Base-by-base conservation (phyloP, 2,888 invertebrate genomes). In the Heliconius sara region DNA sequence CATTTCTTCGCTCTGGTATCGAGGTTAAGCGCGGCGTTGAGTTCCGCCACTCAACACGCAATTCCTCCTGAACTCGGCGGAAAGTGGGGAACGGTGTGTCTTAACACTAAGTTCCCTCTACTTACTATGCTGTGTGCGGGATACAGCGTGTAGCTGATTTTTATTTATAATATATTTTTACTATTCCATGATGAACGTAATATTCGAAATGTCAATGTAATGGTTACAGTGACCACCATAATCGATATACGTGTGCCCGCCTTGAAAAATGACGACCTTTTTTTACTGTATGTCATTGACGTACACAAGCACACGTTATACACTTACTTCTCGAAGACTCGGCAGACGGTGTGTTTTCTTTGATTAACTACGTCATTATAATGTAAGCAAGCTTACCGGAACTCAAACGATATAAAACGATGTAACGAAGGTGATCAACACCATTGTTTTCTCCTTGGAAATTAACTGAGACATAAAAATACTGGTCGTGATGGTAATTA, bases 361-460 rank as follows among this genome's bases (percentile, higher is more conserved):
- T 73, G 65, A 72, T 72, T 52, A 52, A 72, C 47, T 34, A 57
- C 52, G 66, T 25, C 72, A 72, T 57, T 65, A 78, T 65, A 77
- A 63, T 63, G 47, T 72, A 34, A 47, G 52, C 60, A 7, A 72
- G 25, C 52, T 66, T 47, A 66, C 72, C 72, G 72, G 72, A 78
- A 78, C 52, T 65, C 3, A 34, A 25, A 65, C 25, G 43, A 75
- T 47, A 65, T 27, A 27, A 65, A 72, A 78, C 52, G 65, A 10
- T 65, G 43, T 65, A 47, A 25, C 25, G 52, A 73, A 78, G 72
- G 78, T 77, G 70, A 77, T 47, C 72, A 66, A 72, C 78, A 72
- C 52, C 47, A 71, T 72, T 43, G 66, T 65, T 65, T 73, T 39
- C 66, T 27, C 65, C 47, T 27, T 79, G 34, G 43, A 57, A 60